These are phyloP conservation scores for Euspilapteryx auroguttella DNA, from an alignment of 2,888 invertebrate genomes.

Conservation along the genomic window DNA sequence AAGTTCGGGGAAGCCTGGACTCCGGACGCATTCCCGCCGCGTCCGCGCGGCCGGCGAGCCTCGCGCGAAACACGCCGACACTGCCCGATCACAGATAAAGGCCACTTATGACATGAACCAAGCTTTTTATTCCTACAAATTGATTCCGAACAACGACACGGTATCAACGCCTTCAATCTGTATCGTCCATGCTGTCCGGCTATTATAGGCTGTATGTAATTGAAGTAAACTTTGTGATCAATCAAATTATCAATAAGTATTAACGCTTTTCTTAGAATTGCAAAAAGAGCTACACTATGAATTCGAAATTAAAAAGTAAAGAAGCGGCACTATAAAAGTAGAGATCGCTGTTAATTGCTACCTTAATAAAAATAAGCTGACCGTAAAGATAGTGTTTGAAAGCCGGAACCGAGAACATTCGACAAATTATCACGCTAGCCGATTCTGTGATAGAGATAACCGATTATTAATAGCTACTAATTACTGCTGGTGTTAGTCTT, in stretches of 20 bases:
- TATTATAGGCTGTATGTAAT: too few species aligned
- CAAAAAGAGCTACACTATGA: too few species aligned
- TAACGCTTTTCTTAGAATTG: too few species aligned
- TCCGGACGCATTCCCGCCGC: conserved; percentile 23
- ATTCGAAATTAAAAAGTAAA: too few species aligned
- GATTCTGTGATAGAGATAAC: conserved; percentile 49
- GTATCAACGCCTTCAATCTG: conserved; percentile 5
- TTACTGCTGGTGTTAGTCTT: conserved; percentile 60
- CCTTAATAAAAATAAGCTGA: conserved; percentile 8
- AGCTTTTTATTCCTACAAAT: conserved; percentile 50
- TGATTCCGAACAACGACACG: conserved; percentile 31
- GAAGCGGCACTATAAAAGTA: too few species aligned
- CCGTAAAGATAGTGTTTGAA: conserved; percentile 15
- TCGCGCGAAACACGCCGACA: conserved; percentile 48
- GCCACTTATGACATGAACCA: conserved; percentile 46
- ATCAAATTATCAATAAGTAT: too few species aligned
- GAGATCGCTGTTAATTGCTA: too few species aligned
- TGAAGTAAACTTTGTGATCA: too few species aligned
- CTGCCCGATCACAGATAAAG: conserved; percentile 43
- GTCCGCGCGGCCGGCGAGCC: conserved; percentile 16
- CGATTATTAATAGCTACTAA: conserved; percentile 58
- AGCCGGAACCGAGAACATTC: conserved; percentile 15
- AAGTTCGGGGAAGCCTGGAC: conserved; percentile 40
- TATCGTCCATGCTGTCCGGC: too few species aligned
- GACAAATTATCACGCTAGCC: conserved; percentile 39